A percentile compares a stretch with the other conserved stretches of the same genome.
These are phyloP conservation scores for Chrysaora quinquecirrha DNA, from an alignment of 30 jellyfish, hydroid and myxozoan genomes.

Conservation along the genomic window DNA sequence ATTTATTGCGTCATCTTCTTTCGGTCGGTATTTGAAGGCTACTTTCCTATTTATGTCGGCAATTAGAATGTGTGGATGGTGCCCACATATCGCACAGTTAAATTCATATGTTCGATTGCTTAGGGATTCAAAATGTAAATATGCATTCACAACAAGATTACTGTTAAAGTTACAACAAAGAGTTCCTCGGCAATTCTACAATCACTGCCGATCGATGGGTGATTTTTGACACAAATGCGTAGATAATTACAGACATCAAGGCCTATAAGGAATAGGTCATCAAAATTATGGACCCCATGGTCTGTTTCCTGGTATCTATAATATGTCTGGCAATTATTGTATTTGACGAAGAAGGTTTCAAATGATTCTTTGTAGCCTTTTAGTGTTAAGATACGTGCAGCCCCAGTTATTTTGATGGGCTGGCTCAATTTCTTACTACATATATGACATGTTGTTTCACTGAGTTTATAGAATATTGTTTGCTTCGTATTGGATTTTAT, in stretches of 20 bases:
- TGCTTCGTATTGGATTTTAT: neutral
- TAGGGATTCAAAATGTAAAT: slow-evolving; percentile 34
- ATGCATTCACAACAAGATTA: slow-evolving; percentile 24
- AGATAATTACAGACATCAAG: neutral
- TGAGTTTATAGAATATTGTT: neutral
- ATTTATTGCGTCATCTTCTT: neutral
- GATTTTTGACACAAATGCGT: neutral
- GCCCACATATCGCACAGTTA: slow-evolving; percentile 15
- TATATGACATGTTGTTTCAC: neutral
- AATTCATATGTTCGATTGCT: slow-evolving; percentile 21
- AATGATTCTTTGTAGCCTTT: neutral
- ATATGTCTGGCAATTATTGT: neutral
- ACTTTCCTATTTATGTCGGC: slow-evolving; percentile 58
- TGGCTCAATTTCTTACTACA: neutral
- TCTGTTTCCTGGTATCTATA: neutral
- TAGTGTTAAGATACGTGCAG: neutral
- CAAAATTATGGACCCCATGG: neutral
- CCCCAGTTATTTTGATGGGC: neutral
- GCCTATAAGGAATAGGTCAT: neutral
- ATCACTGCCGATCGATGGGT: neutral
- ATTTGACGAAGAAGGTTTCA: neutral
- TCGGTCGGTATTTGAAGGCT: slow-evolving; percentile 39
- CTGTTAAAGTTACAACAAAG: too few relatives aligned
- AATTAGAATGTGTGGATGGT: slow-evolving; percentile 16
- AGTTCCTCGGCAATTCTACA: neutral